Percentiles rank a stretch among this genome's conserved stretches.
Evolutionary conservation across 2,888 invertebrate genomes (phyloP).

Genomic region (Cybosia mesomella): DNA sequence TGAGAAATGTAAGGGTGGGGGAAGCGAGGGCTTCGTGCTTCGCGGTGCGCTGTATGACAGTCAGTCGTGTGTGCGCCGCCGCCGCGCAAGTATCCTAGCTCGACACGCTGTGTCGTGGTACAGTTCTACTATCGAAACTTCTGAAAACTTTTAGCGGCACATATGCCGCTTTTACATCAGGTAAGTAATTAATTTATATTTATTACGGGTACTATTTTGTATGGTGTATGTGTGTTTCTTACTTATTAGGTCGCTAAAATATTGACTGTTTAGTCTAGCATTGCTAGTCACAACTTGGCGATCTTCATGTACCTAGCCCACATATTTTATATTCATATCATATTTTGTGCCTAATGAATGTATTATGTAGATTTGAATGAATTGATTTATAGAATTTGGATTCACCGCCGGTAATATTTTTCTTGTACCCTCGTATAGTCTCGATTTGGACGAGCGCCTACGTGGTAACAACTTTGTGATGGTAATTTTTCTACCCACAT

Average conservation of each 20-base stretch:
- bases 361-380: background rate
- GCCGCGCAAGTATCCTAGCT: slow-evolving; percentile 60
- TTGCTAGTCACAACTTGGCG: background rate
- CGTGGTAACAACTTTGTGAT: background rate
- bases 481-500: background rate
- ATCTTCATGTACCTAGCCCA: background rate
- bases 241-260: background rate
- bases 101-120: slow-evolving; percentile 58
- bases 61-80: slow-evolving; percentile 74
- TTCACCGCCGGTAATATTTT: background rate
- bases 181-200: slow-evolving; percentile 54
- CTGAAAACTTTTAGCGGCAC: slow-evolving; percentile 65
- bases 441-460: background rate
- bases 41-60: slow-evolving; percentile 55
- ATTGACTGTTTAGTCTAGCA: background rate
- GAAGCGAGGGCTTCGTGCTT: slow-evolving; percentile 67
- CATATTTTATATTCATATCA: no score
- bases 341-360: background rate
- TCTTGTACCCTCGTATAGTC: background rate
- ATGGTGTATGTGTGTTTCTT: background rate
- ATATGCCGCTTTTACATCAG: slow-evolving; percentile 80
- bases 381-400: background rate
- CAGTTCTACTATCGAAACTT: slow-evolving; percentile 60
- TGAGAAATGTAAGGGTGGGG: slow-evolving; percentile 46
- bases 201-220: background rate